phyloP scores from a whole-genome alignment of 2,113 vertebrate species.

The Lampris incognitus region DNA sequence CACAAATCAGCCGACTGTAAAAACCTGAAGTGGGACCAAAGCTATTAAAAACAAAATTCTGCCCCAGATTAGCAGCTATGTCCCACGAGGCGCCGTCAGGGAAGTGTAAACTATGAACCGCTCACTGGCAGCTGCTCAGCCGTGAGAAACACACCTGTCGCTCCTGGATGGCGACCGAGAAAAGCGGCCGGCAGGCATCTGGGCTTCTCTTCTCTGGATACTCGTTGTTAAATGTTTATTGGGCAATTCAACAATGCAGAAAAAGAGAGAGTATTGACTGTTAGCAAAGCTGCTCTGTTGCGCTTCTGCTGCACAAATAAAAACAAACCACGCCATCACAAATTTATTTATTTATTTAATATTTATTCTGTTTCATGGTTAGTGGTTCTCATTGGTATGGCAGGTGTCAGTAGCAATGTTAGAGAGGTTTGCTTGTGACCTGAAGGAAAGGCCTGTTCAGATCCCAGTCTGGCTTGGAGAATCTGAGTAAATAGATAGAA shows the following conservation, averaged over 20 bases:
- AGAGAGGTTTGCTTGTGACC: too few species aligned
- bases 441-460: too few species aligned
- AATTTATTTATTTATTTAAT: too few species aligned
- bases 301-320: too few species aligned
- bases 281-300: background rate
- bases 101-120: slow-evolving; percentile 34
- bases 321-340: too few species aligned
- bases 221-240: background rate
- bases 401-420: too few species aligned
- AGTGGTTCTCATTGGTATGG: too few species aligned
- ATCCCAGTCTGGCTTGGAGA: too few species aligned
- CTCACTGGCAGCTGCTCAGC: slow-evolving; percentile 57
- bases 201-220: slow-evolving; percentile 38
- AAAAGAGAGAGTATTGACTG: background rate
- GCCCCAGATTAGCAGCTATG: slow-evolving; percentile 50
- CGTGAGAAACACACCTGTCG: slow-evolving; percentile 73
- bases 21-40: slow-evolving; percentile 37
- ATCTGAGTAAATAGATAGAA: too few species aligned
- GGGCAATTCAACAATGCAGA: too few species aligned
- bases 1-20: slow-evolving; percentile 58
- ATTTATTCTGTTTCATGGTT: too few species aligned
- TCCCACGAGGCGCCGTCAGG: slow-evolving; percentile 59
- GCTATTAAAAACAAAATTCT: slow-evolving; percentile 36
- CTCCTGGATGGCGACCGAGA: slow-evolving; percentile 23
- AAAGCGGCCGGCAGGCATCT: slow-evolving; percentile 27